phyloP scores from a whole-genome alignment of 2,888 invertebrate genomes.

The Chalcis sispes region DNA sequence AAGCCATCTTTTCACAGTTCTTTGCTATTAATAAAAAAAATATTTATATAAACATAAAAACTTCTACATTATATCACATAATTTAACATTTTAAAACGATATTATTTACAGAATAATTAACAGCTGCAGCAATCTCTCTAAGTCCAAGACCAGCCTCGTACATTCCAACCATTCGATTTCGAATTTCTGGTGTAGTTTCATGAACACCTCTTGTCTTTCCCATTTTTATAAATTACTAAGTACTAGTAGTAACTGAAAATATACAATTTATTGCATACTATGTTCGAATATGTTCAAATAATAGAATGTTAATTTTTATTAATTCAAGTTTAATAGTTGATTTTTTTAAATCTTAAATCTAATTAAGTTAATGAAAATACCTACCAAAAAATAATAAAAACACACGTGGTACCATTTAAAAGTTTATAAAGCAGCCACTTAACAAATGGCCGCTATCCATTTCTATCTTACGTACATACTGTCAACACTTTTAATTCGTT shows the following conservation, averaged over 20 bases:
- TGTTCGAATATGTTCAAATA: too few relatives aligned
- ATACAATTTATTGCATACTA: not conserved
- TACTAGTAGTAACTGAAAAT: not conserved
- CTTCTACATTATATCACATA: too few relatives aligned
- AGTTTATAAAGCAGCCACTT: too few relatives aligned
- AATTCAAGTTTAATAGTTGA: too few relatives aligned
- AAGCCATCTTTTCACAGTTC: slow-evolving; percentile 74
- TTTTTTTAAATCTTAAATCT: too few relatives aligned
- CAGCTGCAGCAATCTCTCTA: slow-evolving; percentile 72
- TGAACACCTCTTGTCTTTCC: slow-evolving; percentile 74
- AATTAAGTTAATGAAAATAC: not conserved
- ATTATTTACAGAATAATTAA: slow-evolving; percentile 72
- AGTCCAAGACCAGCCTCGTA: slow-evolving; percentile 74
- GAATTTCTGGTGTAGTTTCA: slow-evolving; percentile 73
- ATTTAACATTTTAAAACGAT: not conserved
- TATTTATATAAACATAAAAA: slow-evolving; percentile 17
- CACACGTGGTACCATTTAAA: too few relatives aligned
- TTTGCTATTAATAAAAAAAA: slow-evolving; percentile 66
- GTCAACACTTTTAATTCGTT: too few relatives aligned
- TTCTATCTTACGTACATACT: too few relatives aligned
- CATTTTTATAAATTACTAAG: slow-evolving; percentile 61
- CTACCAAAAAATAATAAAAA: not conserved
- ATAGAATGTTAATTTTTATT: too few relatives aligned
- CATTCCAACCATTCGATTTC: slow-evolving; percentile 75
- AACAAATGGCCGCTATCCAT: too few relatives aligned